Conservation (phyloP, 1,140 invertebrate species). For the Diabrotica undecimpunctata region DNA sequence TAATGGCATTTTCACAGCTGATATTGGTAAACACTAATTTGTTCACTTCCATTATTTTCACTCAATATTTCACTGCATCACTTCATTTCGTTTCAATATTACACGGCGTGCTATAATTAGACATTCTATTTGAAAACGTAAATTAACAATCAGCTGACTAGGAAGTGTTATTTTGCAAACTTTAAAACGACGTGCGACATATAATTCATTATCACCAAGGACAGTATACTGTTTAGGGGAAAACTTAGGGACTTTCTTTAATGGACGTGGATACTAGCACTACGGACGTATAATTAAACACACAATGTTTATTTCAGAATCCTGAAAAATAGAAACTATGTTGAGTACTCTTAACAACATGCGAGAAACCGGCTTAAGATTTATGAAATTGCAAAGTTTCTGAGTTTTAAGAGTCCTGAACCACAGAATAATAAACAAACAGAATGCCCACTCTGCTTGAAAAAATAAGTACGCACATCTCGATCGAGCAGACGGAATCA, state of each 20-base stretch:
- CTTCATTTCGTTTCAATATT: background rate
- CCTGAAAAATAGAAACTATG: too few relatives aligned
- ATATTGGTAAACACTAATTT: background rate
- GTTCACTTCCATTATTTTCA: background rate
- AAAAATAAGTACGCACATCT: too few relatives aligned
- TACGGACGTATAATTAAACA: too few relatives aligned
- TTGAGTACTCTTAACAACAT: too few relatives aligned
- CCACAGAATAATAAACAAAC: too few relatives aligned
- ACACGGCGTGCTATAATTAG: background rate
- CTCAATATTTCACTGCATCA: background rate
- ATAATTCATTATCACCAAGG: background rate
- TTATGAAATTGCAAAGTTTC: too few relatives aligned
- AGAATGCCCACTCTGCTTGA: too few relatives aligned
- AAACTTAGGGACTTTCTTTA: background rate
- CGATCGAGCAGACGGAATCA: too few relatives aligned
- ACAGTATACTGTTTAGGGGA: background rate
- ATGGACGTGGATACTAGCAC: background rate
- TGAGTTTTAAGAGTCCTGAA: too few relatives aligned
- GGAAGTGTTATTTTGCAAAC: slow-evolving; percentile 1
- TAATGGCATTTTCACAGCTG: background rate
- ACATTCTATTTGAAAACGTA: background rate
- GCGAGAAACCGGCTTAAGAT: too few relatives aligned
- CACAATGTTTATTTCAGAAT: too few relatives aligned
- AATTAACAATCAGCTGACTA: slow-evolving; percentile 1
- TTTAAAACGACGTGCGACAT: background rate